Base-by-base conservation (phyloP, 2,888 invertebrate species). In the Chalcis sispes region DNA sequence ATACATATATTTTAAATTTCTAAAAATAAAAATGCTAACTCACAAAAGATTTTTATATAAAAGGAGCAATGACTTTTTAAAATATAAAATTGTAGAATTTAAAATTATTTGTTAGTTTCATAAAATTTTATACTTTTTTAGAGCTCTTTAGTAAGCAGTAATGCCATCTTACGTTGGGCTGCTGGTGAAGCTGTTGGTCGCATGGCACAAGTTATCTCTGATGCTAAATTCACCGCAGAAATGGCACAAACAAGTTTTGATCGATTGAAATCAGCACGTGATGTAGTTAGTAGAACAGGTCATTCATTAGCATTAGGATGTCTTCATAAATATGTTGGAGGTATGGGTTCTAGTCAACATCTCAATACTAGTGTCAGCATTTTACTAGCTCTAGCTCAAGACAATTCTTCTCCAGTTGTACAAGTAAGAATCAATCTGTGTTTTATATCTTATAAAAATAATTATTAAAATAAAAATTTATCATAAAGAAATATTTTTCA, bases 141-240 rank as follows among this genome's bases (percentile, higher is more conserved):
- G 92, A 91, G 92, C 48, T 94, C 95, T 18, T 87, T 96, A 75
- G 94, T 94, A 50, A 94, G 95, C 48, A 90, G 91, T 65, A 95
- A 95, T 86, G 92, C 94, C 0, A 93, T 94, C 64, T 91, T 99
- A 46, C 93, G 99, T 18, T 98, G 98, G 87, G 96, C 98, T 0
- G 97, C 98, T 0, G 98, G 97, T 0, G 98, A 99, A 85, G 96
- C 98, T 29, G 92, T 98, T 23, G 99, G 99, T 0, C 92, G 99
- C 15, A 93, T 99, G 88, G 96, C 96, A 0, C 96, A 97, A 88
- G 96, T 96, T 0, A 94, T 96, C 10, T 94, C 94, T 0, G 96
- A 97, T 88, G 93, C 95, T 0, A 92, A 94, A 81, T 97, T 96
- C 85, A 96, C 96, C 3, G 96, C 96, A 10, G 96, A 96, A 88